A percentile compares a stretch with the other conserved stretches of the same genome.
Conservation (phyloP, 2,797 vertebrate species). For the Diplodus puntazzo region DNA sequence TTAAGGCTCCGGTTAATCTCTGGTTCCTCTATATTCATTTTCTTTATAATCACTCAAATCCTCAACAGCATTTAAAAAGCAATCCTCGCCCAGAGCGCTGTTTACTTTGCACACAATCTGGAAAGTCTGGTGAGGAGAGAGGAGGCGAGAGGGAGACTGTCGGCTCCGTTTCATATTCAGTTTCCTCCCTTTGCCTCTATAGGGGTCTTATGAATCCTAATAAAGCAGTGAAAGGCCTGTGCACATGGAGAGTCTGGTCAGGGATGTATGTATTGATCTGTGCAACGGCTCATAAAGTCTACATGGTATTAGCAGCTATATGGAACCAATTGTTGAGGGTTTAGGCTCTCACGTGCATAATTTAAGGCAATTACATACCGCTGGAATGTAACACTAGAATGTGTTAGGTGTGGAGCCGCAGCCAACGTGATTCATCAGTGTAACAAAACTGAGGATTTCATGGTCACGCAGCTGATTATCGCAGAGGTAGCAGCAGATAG, state of each 20-base stretch:
- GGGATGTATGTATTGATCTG: conserved; percentile 12
- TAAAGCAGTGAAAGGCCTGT: conserved; percentile 7
- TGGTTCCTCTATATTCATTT: conserved; percentile 64
- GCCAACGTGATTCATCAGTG: conserved; percentile 5
- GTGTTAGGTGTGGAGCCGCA: not conserved
- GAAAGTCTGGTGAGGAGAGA: conserved; percentile 47
- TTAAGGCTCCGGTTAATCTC: conserved; percentile 38
- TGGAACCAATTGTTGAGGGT: conserved; percentile 17
- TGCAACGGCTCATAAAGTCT: conserved; percentile 3
- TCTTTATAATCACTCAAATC: conserved; percentile 68
- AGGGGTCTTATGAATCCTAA: conserved; percentile 52
- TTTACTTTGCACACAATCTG: conserved; percentile 69
- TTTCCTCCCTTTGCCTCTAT: conserved; percentile 19
- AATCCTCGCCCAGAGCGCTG: conserved; percentile 56
- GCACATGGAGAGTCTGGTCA: not conserved
- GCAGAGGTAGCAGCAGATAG: not conserved
- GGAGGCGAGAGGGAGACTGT: conserved; percentile 43
- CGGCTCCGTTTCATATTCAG: conserved; percentile 48
- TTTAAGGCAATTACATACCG: conserved; percentile 12
- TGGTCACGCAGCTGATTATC: not conserved
- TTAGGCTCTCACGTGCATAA: conserved; percentile 17
- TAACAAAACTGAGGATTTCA: not conserved
- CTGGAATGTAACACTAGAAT: conserved; percentile 1
- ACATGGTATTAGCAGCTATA: not conserved
- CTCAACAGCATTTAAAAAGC: conserved; percentile 70